Evolutionary conservation across 1,140 invertebrate genomes (phyloP).

Genomic region (fruit fly (Drosophila melanogaster)): Release_6_plus_ISO1_MT NT_033777.3:6662001-6662500

Average conservation of each 20-base stretch:
- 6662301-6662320: constrained; percentile 96
- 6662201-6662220: constrained; percentile 66
- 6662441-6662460: no score
- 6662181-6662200: constrained; percentile 49
- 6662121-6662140: constrained; percentile 26
- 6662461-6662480: no score
- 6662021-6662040: constrained; percentile 48
- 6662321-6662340: constrained; percentile 87
- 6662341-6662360: not conserved
- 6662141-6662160: constrained; percentile 57
- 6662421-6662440: no score
- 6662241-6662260: constrained; percentile 85
- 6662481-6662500: no score
- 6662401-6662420: no score
- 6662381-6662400: no score
- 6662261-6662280: constrained; percentile 95
- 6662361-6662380: no score
- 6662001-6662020: constrained; percentile 73
- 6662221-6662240: constrained; percentile 50
- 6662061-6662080: constrained; percentile 69
- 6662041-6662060: constrained; percentile 18
- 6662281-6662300: constrained; percentile 97
- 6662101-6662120: constrained; percentile 21
- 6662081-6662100: constrained; percentile 40
- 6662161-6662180: constrained; percentile 53